A percentile compares a stretch with the other conserved stretches of the same genome.
These are phyloP conservation scores for Pseudochirops cupreus DNA, from an alignment of 2,797 vertebrate genomes.

Conservation along the genomic window DNA sequence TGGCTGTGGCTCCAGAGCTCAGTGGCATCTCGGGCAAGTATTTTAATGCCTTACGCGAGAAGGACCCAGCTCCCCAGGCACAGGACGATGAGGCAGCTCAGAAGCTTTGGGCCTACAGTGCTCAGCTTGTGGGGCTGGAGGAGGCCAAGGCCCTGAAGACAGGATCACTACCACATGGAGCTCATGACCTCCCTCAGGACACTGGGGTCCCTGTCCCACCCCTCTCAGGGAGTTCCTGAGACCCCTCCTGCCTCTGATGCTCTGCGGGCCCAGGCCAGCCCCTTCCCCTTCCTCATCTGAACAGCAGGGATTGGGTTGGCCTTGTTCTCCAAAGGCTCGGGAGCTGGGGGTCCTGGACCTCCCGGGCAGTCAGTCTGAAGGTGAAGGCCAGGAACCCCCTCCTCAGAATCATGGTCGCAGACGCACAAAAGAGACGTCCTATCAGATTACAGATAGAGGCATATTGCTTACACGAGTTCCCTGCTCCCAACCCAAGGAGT, in stretches of 20 bases:
- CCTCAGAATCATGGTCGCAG: background rate
- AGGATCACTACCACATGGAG: rapidly evolving
- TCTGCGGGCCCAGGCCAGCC: background rate
- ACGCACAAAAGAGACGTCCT: rapidly evolving
- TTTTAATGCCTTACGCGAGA: slow-evolving; percentile 90
- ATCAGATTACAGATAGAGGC: too few relatives aligned
- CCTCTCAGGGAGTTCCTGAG: too few relatives aligned
- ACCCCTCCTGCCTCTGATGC: background rate
- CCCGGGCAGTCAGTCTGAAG: background rate
- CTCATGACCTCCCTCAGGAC: background rate
- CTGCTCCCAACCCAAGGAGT: too few relatives aligned
- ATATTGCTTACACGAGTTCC: too few relatives aligned
- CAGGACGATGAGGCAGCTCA: slow-evolving; percentile 86
- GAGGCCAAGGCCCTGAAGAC: background rate
- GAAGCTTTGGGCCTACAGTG: slow-evolving; percentile 90
- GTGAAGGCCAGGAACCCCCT: background rate
- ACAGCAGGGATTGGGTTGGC: too few relatives aligned
- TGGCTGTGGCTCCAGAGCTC: slow-evolving; percentile 89
- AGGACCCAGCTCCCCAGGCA: slow-evolving; percentile 88
- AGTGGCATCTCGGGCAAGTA: slow-evolving; percentile 89
- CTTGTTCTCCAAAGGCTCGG: background rate
- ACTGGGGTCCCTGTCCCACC: background rate
- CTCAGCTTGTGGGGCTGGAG: slow-evolving; percentile 87
- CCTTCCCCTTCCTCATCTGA: background rate
- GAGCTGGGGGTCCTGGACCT: background rate